Conservation (phyloP, 2,888 invertebrate genomes). For the Ptilodon capucinus region DNA sequence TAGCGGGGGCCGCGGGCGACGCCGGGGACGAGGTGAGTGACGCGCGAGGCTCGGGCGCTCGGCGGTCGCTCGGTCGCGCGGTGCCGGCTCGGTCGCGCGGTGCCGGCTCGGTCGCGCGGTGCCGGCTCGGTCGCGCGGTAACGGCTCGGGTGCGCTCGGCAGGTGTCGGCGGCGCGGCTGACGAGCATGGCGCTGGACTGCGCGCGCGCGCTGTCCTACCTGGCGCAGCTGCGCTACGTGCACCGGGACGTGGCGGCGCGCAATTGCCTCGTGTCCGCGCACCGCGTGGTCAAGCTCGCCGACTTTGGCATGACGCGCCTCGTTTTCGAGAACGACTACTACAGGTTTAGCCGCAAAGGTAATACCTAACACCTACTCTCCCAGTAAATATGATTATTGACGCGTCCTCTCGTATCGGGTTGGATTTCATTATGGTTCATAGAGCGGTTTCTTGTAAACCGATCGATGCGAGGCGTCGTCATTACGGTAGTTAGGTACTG, state of each 20-base stretch:
- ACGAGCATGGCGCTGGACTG: constrained; percentile 95
- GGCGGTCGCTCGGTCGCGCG: background rate
- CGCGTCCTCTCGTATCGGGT: too few relatives aligned
- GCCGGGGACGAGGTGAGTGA: constrained; percentile 78
- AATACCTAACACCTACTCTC: background rate
- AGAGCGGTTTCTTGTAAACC: too few relatives aligned
- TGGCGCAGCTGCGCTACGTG: constrained; percentile 92
- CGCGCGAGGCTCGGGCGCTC: constrained; percentile 85
- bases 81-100: too few relatives aligned
- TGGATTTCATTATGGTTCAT: too few relatives aligned
- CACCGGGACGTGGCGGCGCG: constrained; percentile 93
- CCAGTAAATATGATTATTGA: background rate
- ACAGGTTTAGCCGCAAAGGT: constrained; percentile 91
- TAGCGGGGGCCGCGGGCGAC: constrained; percentile 86
- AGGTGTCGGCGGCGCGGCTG: constrained; percentile 89
- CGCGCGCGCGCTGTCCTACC: constrained; percentile 91
- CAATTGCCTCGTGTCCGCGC: constrained; percentile 90
- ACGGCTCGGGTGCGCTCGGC: background rate
- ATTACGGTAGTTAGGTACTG: too few relatives aligned
- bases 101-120: too few relatives aligned
- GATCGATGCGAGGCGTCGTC: too few relatives aligned
- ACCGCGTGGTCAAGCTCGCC: constrained; percentile 88
- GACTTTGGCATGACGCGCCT: constrained; percentile 97
- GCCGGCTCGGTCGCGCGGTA: too few relatives aligned
- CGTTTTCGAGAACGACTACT: constrained; percentile 94